phyloP scores from a whole-genome alignment of 2,113 vertebrate genomes.

The Nothoprocta perdicaria region DNA sequence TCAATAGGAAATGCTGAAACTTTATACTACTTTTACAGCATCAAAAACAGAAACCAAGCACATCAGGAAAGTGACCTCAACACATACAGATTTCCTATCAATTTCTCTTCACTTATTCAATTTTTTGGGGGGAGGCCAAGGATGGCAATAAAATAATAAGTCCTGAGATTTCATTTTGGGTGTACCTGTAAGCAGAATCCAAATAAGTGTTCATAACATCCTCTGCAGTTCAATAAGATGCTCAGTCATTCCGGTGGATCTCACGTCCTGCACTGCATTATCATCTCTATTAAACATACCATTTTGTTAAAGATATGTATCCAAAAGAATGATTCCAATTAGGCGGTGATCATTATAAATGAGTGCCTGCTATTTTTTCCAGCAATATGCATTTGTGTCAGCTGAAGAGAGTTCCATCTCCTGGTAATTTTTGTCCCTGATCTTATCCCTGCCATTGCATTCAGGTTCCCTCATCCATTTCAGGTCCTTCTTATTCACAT shows the following conservation, averaged over 20 bases:
- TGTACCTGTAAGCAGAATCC: not conserved
- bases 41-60: not conserved
- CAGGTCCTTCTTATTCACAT: conserved; percentile 10
- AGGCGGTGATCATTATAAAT: conserved; percentile 28
- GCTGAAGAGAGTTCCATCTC: conserved; percentile 31
- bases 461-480: conserved; percentile 30
- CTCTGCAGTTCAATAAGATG: conserved; percentile 28
- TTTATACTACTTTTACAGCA: rapidly evolving
- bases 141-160: conserved; percentile 14
- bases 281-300: conserved; percentile 39
- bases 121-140: not conserved
- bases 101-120: not conserved
- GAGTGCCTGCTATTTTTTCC: conserved; percentile 35
- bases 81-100: not conserved
- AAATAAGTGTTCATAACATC: conserved; percentile 20
- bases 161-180: conserved; percentile 33
- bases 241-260: conserved; percentile 5
- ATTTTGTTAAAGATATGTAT: conserved; percentile 48
- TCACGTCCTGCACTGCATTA: conserved; percentile 18
- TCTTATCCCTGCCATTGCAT: conserved; percentile 19
- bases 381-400: conserved; percentile 28
- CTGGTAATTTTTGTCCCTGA: conserved; percentile 46
- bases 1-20: not conserved
- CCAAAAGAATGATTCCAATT: conserved; percentile 55
- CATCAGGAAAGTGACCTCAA: not conserved